These are phyloP conservation scores for Triops cancriformis DNA, from an alignment of 1,140 invertebrate species.

Conservation along the genomic window DNA sequence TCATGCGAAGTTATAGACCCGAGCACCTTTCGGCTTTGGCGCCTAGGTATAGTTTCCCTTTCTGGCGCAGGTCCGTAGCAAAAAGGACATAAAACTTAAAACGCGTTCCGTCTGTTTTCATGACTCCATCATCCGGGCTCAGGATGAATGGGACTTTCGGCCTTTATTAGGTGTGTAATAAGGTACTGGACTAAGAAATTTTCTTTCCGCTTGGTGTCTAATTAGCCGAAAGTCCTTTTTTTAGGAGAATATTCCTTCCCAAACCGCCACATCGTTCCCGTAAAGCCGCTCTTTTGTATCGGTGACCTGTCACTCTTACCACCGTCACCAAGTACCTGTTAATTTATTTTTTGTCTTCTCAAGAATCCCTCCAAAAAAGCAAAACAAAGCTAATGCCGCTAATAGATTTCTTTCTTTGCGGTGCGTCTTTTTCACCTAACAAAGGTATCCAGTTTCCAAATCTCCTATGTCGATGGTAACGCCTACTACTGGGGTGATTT, in stretches of 20 bases:
- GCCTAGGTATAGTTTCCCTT: not conserved
- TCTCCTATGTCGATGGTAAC: not conserved
- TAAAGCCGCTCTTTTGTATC: not conserved
- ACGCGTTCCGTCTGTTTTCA: not conserved
- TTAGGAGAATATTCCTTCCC: not conserved
- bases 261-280: not conserved
- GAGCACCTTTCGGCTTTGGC: not conserved
- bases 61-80: not conserved
- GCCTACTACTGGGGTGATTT: too few species aligned
- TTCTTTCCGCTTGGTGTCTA: not conserved
- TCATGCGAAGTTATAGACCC: not conserved
- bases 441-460: not conserved
- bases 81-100: not conserved
- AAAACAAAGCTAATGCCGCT: not conserved
- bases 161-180: conserved; percentile 11
- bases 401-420: not conserved
- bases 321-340: not conserved
- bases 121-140: not conserved
- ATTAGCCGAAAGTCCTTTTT: not conserved
- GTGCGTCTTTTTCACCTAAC: not conserved
- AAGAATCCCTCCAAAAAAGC: not conserved
- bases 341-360: not conserved
- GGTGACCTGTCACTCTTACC: not conserved
- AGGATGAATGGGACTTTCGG: not conserved
- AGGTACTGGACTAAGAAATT: not conserved